These are phyloP conservation scores for Paramuricea clavata DNA, from an alignment of 92 coral and sea anemone genomes.

Conservation along the genomic window DNA sequence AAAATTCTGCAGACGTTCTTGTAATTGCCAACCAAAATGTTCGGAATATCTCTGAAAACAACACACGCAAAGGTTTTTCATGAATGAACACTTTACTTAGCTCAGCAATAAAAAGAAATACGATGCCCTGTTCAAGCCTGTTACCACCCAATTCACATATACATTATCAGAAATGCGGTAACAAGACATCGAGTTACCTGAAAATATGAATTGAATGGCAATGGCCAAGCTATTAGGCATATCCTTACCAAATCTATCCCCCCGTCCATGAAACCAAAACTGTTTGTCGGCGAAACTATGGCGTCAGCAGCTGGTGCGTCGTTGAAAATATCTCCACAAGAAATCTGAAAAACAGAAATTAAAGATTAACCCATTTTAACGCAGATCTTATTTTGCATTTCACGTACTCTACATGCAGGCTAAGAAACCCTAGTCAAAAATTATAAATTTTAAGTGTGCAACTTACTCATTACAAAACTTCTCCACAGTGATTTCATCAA, in stretches of 20 bases:
- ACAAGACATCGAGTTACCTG: not conserved
- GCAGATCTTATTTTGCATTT: not conserved
- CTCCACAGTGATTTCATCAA: no score
- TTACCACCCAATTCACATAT: no score
- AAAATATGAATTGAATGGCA: not conserved
- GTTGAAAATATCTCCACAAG: slow-evolving; percentile 78
- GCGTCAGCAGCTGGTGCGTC: slow-evolving; percentile 83
- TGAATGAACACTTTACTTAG: no score
- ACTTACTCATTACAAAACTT: no score
- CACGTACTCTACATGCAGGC: not conserved
- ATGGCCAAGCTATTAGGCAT: no score
- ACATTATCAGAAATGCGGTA: no score
- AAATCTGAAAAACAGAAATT: slow-evolving; percentile 59
- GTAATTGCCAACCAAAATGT: slow-evolving; percentile 90
- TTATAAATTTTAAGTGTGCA: no score
- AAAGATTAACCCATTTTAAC: not conserved
- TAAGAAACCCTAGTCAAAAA: no score
- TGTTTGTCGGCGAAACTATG: slow-evolving; percentile 87
- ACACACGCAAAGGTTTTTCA: no score
- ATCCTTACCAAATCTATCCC: slow-evolving; percentile 81
- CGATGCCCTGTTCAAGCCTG: no score
- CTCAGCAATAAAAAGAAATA: no score
- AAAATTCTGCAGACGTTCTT: slow-evolving; percentile 72
- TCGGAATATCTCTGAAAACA: slow-evolving; percentile 63
- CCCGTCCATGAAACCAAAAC: slow-evolving; percentile 92